Evolutionary conservation across 2,113 vertebrate species (phyloP).

Genomic region (Pteruthius melanotis): DNA sequence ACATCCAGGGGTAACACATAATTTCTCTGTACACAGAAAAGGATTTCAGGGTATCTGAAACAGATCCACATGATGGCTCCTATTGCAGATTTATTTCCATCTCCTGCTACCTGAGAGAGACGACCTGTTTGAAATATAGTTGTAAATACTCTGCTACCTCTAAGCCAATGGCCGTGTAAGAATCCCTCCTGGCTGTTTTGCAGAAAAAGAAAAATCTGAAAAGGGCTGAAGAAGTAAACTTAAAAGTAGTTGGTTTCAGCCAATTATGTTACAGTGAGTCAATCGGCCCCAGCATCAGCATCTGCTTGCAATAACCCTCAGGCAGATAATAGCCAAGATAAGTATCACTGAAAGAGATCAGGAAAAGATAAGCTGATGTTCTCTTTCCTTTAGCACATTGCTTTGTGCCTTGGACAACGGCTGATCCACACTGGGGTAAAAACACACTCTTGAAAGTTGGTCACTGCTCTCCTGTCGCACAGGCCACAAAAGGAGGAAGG

Average conservation of each 20-base stretch:
- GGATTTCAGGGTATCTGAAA: neutral
- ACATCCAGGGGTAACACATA: constrained; percentile 19
- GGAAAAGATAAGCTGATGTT: neutral
- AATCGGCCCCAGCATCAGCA: neutral
- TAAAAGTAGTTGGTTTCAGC: neutral
- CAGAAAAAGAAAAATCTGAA: neutral
- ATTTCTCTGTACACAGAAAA: neutral
- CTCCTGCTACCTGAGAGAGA: neutral
- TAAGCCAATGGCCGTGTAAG: neutral
- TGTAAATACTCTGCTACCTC: neutral
- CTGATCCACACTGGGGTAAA: accelerated
- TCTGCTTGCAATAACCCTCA: neutral
- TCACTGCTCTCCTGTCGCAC: accelerated
- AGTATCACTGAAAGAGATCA: neutral
- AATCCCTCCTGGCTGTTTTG: neutral
- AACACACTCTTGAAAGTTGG: neutral
- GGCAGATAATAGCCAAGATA: neutral
- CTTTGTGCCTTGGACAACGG: neutral
- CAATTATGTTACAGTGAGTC: neutral
- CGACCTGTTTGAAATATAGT: neutral
- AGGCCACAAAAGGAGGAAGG: neutral
- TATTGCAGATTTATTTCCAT: neutral
- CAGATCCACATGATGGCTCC: neutral
- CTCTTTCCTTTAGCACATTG: accelerated
- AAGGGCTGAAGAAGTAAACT: neutral